Evolutionary conservation across 2,888 invertebrate genomes (phyloP).

Genomic region (Agriopis leucophaearia): DNA sequence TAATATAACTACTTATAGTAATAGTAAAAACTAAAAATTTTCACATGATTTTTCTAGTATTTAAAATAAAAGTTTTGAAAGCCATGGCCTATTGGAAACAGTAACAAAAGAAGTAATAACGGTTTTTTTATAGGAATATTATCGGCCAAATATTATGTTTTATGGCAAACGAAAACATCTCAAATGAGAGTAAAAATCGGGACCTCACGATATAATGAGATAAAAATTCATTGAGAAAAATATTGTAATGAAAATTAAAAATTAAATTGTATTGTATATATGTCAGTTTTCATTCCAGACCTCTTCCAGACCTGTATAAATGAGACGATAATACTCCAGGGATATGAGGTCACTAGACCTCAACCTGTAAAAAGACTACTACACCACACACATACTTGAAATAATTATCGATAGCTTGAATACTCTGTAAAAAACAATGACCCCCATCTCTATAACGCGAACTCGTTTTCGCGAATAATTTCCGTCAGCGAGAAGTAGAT

Average conservation of each 20-base stretch:
- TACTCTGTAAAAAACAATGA: too few relatives aligned
- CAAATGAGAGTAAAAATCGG: not conserved
- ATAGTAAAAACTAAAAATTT: slow-evolving; percentile 45
- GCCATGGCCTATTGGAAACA: slow-evolving; percentile 67
- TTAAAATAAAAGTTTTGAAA: slow-evolving; percentile 40
- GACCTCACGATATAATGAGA: not conserved
- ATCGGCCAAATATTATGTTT: not conserved
- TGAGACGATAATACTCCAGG: too few relatives aligned
- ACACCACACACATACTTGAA: too few relatives aligned
- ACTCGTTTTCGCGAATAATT: too few relatives aligned
- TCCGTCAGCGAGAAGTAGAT: too few relatives aligned
- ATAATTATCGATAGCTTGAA: too few relatives aligned
- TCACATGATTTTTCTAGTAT: slow-evolving; percentile 50
- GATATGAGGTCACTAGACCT: too few relatives aligned
- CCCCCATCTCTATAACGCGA: too few relatives aligned
- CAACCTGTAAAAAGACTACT: too few relatives aligned
- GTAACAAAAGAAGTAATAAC: slow-evolving; percentile 39
- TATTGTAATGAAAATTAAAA: not conserved
- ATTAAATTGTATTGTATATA: too few relatives aligned
- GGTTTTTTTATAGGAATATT: not conserved
- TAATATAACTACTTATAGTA: slow-evolving; percentile 1
- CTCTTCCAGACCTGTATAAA: too few relatives aligned
- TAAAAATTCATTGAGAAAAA: not conserved
- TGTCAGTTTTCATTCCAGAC: not conserved
- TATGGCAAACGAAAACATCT: not conserved